phyloP scores from a whole-genome alignment of 2,888 invertebrate genomes.

The Frankliniella fusca region DNA sequence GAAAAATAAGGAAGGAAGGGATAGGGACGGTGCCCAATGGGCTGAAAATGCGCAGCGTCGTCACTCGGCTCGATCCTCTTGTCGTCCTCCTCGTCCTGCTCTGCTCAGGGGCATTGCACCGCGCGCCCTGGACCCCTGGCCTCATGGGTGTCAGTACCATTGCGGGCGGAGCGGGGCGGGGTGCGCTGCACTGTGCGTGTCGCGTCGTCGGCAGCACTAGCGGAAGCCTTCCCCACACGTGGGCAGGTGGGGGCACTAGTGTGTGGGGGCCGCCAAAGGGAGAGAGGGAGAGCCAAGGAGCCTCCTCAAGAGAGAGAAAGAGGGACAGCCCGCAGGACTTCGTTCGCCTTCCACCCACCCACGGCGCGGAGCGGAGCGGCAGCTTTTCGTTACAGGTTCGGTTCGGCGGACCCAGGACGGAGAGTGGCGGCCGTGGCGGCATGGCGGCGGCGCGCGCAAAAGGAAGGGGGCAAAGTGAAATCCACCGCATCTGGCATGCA shows the following conservation, averaged over 20 bases:
- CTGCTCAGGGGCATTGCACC: not conserved
- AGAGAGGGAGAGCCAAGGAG: not conserved
- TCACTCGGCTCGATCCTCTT: not conserved
- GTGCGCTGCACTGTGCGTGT: not conserved
- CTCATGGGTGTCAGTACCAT: too few species aligned
- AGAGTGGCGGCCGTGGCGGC: not conserved
- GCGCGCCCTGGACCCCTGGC: not conserved
- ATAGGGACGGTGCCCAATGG: not conserved
- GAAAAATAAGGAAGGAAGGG: not conserved
- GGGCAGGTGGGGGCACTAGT: not conserved
- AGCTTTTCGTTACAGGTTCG: conserved; percentile 10
- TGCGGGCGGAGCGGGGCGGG: too few species aligned
- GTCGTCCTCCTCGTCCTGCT: not conserved
- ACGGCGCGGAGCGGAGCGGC: not conserved
- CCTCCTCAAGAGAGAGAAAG: not conserved
- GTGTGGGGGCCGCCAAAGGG: not conserved
- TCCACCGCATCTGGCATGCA: not conserved
- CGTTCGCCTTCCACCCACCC: too few species aligned
- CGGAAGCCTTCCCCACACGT: not conserved
- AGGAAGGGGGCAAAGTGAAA: not conserved
- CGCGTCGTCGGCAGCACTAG: not conserved
- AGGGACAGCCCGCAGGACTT: not conserved
- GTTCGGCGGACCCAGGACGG: not conserved
- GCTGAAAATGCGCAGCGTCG: not conserved
- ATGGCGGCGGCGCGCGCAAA: not conserved